Percentiles rank a stretch among this genome's conserved stretches.
These are phyloP conservation scores for Neoarius graeffei DNA, from an alignment of 2,113 vertebrate genomes.

Conservation along the genomic window DNA sequence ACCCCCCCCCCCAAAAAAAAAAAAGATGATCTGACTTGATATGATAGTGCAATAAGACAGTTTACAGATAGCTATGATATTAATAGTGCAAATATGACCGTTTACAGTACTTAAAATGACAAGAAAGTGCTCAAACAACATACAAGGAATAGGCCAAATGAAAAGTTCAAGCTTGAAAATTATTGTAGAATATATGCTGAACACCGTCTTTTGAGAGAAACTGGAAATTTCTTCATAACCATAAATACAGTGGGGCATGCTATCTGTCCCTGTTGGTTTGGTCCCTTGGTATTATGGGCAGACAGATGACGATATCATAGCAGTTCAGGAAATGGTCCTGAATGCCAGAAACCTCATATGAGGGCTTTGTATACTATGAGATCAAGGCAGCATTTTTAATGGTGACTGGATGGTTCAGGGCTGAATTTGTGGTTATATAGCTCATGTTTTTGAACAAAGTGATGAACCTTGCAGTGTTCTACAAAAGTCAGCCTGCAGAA, in stretches of 20 bases:
- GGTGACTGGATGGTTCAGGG: neutral
- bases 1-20: too few species aligned
- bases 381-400: neutral
- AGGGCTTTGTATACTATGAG: neutral
- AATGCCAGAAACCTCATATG: neutral
- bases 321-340: neutral
- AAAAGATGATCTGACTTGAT: too few species aligned
- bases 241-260: neutral
- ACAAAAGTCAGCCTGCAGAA: neutral
- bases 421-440: neutral
- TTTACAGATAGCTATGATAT: too few species aligned
- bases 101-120: too few species aligned
- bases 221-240: neutral
- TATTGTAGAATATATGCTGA: neutral
- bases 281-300: neutral
- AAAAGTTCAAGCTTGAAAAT: neutral
- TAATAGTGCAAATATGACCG: too few species aligned
- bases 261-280: neutral
- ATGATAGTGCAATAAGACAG: too few species aligned
- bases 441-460: neutral
- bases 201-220: neutral
- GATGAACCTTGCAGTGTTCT: neutral
- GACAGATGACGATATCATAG: neutral
- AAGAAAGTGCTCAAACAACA: too few species aligned
- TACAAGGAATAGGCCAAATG: neutral